Percentiles rank a stretch among this genome's conserved stretches.
Conservation (phyloP, 2,888 invertebrate genomes). For the Eupeodes latifasciatus region DNA sequence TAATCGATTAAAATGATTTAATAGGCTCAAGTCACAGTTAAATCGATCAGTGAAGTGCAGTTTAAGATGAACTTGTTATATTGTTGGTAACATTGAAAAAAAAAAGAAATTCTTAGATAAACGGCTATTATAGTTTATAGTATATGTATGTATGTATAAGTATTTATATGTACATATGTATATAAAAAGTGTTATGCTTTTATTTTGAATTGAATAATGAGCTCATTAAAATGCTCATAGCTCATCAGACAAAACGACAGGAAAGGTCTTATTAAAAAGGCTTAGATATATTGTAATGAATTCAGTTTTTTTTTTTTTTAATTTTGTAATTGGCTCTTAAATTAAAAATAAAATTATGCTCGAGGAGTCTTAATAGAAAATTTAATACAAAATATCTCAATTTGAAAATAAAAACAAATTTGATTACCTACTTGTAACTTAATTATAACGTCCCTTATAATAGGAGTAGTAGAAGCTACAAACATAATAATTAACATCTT, state of each 20-base stretch:
- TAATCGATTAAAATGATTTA: conserved; percentile 51
- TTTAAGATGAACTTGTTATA: conserved; percentile 54
- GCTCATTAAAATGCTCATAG: conserved; percentile 28
- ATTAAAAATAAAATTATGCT: conserved; percentile 10
- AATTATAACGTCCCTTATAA: neutral
- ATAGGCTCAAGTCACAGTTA: conserved; percentile 66
- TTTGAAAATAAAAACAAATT: neutral
- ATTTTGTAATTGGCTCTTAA: conserved; percentile 14
- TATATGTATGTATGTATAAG: neutral
- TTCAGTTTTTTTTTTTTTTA: neutral
- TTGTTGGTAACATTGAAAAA: neutral
- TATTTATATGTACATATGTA: too few relatives aligned
- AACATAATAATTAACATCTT: neutral
- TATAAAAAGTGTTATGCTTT: neutral
- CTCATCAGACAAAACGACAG: neutral
- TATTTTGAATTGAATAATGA: conserved; percentile 8
- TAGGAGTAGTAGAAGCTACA: neutral
- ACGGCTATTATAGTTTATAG: conserved; percentile 6
- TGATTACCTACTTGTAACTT: neutral
- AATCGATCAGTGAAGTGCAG: conserved; percentile 61
- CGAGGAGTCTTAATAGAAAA: neutral
- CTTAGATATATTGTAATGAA: neutral
- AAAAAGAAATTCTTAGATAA: neutral
- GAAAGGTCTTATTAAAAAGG: conserved; percentile 27
- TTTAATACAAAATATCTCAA: neutral